Base-by-base conservation (phyloP, 2,113 vertebrate species). In the Physeter macrocephalus region DNA sequence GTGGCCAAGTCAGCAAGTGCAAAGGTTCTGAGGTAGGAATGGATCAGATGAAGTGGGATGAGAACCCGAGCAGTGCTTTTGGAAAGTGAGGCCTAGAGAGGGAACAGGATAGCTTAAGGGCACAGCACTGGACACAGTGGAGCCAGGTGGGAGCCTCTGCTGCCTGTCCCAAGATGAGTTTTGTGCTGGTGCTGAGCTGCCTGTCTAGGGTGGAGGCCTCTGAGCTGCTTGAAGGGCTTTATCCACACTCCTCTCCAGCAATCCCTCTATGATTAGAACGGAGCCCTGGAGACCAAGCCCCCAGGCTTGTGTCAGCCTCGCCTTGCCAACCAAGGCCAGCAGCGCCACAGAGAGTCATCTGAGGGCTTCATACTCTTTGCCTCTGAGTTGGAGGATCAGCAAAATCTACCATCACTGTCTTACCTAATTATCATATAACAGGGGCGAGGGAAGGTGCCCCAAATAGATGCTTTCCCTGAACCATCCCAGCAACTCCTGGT, bases 61-160 rank as follows among this genome's bases (percentile, higher is more conserved):
- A 88, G 49, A 75, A 69, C 49, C 39, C 1, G 0, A 52, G 20
- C 21, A 36, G 39, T 8, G 69, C 11, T 18, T 67, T 23, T 89
- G 54, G 54, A 27, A 71, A 71, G 43, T 3, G 62, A 92, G 41
- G 41, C 59, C 41, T 12, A 18, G 61, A 27, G 52, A 41, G 7
- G 52, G 69, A 1, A 41, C 18, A n/a, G n/a, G 1, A 39, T 39
- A 61, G 29, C 61, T 13, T n/a, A 5, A 17, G 29, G 41, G 41
- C 41, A 1, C 3, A 18, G 62, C n/a, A 7, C 20, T 25, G 29
- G 34, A 18, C 1, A 0, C 49, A 39, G 46, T 6, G 3, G 21
- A 46, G 25, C 14, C 49, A 14, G 27, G 0, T 0, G 5, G 52
- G 61, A 52, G 41, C 13, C 3, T 69, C 54, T 1, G 5, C 62